Base-by-base conservation (phyloP, 2,888 invertebrate genomes). In the Brenthis daphne region DNA sequence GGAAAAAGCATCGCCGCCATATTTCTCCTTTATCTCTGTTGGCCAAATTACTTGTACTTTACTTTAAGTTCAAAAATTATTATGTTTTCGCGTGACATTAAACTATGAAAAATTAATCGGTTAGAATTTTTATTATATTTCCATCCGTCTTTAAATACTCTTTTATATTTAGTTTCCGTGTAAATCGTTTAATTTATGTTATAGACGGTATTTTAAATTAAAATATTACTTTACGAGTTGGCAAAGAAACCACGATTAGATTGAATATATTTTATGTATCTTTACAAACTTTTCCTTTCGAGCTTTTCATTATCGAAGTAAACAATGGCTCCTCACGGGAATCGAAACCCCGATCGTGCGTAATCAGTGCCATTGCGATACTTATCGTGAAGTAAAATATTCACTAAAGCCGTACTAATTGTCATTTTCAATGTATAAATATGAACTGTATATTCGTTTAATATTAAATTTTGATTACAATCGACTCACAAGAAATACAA, bases 61-160 rank as follows among this genome's bases (percentile, higher is more conserved):
- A 50, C 67, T 67, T 63, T 61, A 63, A 68, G 61, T 67, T 72
- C 29, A 13, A 58, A 70, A 70, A 68, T 70, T 68, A 72, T 65
- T 65, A 65, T 65, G 24, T 50, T 70, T 65, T 72, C 61, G 65
- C 65, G 70, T 72, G 70, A 65, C 58, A 64, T 61, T 68, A 53
- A 60, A 69, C 69, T 66, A 71, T 71, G 71, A 67, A 68, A 71
- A 65, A 65, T 58, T 63, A 60, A 69, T 65, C 56, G 56, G 11
- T 43, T 8, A 65, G 20, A 24, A 65, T 54, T 66, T 66, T 66
- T 47, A 51, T 55, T 55, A 61, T 56, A 55, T 2, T 55, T 66
- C 24, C 55, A 50, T 33, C 43, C 54, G 20, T 55, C 24, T 56
- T 57, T 29, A 20, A 20, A 58, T 61, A 33, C 43, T 33, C 11